Evolutionary conservation across 2,888 invertebrate species (phyloP).

Genomic region (Eugnorisma glareosa): DNA sequence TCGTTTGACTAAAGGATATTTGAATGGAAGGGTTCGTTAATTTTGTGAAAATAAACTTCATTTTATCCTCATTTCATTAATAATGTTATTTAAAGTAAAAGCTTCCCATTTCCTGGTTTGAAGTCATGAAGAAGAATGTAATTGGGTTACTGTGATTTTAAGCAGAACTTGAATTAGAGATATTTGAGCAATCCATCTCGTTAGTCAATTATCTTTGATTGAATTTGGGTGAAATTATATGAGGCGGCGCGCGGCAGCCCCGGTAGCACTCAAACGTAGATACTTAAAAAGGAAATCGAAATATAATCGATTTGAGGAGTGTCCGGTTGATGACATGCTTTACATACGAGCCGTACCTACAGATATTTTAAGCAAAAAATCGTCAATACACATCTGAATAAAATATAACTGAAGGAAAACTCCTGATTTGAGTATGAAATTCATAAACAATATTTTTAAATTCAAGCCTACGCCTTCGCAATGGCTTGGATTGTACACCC

Average conservation of each 20-base stretch:
- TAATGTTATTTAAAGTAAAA: constrained; percentile 5
- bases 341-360: neutral
- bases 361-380: neutral
- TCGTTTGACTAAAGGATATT: constrained; percentile 4
- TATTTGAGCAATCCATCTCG: constrained; percentile 27
- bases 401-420: neutral
- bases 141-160: constrained; percentile 11
- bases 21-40: constrained; percentile 4
- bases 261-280: neutral
- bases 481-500: too few relatives aligned
- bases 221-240: constrained; percentile 41
- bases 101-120: neutral
- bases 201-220: constrained; percentile 45
- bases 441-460: too few relatives aligned
- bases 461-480: too few relatives aligned
- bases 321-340: neutral
- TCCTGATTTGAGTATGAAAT: neutral
- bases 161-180: constrained; percentile 13
- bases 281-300: constrained; percentile 14
- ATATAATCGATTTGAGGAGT: constrained; percentile 17
- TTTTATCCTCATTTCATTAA: neutral
- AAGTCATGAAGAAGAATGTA: constrained; percentile 6
- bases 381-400: neutral
- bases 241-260: neutral
- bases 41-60: constrained; percentile 5